Evolutionary conservation across 2,113 vertebrate genomes (phyloP).

Genomic region (Phycodurus eques): DNA sequence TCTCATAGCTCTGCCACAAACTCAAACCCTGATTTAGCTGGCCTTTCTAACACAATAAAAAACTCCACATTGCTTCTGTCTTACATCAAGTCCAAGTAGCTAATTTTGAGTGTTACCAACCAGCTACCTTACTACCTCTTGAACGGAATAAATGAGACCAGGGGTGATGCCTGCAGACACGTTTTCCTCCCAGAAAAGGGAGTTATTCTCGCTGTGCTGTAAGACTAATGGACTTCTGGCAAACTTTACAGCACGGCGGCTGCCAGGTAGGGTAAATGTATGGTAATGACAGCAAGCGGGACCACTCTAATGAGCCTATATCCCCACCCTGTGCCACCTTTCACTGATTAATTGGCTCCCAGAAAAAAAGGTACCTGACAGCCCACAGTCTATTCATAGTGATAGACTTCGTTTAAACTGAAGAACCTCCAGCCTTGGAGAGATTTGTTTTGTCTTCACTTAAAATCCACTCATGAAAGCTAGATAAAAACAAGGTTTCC

Average conservation of each 20-base stretch:
- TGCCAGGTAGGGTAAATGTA: conserved; percentile 3
- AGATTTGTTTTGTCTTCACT: neutral
- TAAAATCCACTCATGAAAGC: neutral
- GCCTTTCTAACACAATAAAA: neutral
- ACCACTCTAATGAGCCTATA: conserved; percentile 5
- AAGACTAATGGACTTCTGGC: conserved; percentile 8
- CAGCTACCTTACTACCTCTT: neutral
- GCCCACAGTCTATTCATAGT: neutral
- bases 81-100: neutral
- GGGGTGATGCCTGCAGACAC: neutral
- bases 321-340: conserved; percentile 3
- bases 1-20: too few species aligned
- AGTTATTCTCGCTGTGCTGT: neutral
- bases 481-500: neutral
- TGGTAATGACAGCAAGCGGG: conserved; percentile 5
- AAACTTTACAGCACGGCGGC: neutral
- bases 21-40: neutral
- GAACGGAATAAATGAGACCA: conserved; percentile 1
- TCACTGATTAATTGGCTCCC: neutral
- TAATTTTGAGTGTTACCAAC: neutral
- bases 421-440: neutral
- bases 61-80: neutral
- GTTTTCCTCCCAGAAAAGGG: neutral
- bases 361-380: conserved; percentile 1
- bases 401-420: conserved; percentile 2